Evolutionary conservation across 1,140 invertebrate species (phyloP).

Genomic region (Anoplophora glabripennis): DNA sequence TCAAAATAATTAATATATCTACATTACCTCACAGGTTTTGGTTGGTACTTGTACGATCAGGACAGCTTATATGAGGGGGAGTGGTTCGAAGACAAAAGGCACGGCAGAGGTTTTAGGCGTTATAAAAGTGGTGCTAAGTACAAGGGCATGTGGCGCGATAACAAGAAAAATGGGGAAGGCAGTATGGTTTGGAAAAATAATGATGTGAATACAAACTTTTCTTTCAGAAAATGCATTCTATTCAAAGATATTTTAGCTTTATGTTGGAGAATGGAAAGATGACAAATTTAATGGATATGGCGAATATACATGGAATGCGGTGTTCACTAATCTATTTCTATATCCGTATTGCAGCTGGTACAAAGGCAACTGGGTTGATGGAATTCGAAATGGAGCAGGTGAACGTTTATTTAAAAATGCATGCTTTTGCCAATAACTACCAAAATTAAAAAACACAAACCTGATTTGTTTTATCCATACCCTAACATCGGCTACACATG

Average conservation of each 20-base stretch:
- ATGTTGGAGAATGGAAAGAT: slow-evolving; percentile 56
- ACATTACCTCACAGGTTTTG: slow-evolving; percentile 38
- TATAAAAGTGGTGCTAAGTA: slow-evolving; percentile 53
- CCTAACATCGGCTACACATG: too few relatives aligned
- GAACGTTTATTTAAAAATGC: slow-evolving; percentile 14
- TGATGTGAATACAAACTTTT: slow-evolving; percentile 49
- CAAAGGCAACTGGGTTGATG: slow-evolving; percentile 55
- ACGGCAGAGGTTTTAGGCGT: slow-evolving; percentile 51
- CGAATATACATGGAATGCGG: slow-evolving; percentile 55
- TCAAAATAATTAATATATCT: not conserved
- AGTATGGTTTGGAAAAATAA: slow-evolving; percentile 56
- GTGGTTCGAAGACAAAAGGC: slow-evolving; percentile 49
- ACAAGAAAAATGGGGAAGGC: slow-evolving; percentile 53
- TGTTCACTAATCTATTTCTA: slow-evolving; percentile 52
- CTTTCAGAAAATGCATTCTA: not conserved
- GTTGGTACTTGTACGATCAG: slow-evolving; percentile 44
- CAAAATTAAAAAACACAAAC: not conserved
- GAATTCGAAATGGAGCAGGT: slow-evolving; percentile 54
- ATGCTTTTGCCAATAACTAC: not conserved
- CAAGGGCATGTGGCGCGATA: slow-evolving; percentile 54
- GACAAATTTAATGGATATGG: slow-evolving; percentile 57
- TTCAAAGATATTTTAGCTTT: slow-evolving; percentile 51
- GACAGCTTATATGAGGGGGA: slow-evolving; percentile 47
- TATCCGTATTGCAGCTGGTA: slow-evolving; percentile 53
- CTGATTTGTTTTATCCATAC: too few relatives aligned